These are phyloP conservation scores for Drosophila pseudoananassae DNA, from an alignment of 1,140 invertebrate genomes.

Conservation along the genomic window DNA sequence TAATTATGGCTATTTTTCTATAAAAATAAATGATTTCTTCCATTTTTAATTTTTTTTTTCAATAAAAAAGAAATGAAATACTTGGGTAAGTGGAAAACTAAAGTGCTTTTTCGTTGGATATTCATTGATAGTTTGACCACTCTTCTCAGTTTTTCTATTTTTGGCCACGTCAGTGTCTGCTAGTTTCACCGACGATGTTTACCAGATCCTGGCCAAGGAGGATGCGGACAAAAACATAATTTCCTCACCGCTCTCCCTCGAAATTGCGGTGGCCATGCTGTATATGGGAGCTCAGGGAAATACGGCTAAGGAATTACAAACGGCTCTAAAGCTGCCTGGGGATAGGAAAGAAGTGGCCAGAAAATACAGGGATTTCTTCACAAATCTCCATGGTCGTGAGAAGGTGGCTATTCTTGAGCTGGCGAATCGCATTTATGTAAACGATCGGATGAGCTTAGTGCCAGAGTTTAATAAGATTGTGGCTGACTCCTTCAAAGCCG, in stretches of 20 bases:
- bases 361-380: conserved; percentile 10
- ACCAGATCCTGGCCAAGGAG: too few relatives aligned
- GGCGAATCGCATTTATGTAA: conserved; percentile 71
- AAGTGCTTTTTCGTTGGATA: too few relatives aligned
- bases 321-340: conserved; percentile 78
- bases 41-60: too few relatives aligned
- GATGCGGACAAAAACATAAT: too few relatives aligned
- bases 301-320: conserved; percentile 85
- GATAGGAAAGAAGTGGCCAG: conserved; percentile 35
- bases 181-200: too few relatives aligned
- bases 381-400: conserved; percentile 7
- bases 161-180: too few relatives aligned
- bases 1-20: too few relatives aligned
- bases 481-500: conserved; percentile 49
- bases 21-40: too few relatives aligned
- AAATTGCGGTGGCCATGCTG: conserved; percentile 84
- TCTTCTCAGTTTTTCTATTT: too few relatives aligned
- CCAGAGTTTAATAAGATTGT: conserved; percentile 47
- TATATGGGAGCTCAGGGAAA: conserved; percentile 85
- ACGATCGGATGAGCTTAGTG: conserved; percentile 33
- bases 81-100: neutral
- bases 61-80: conserved; percentile 4
- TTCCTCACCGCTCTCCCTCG: too few relatives aligned
- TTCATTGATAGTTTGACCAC: too few relatives aligned
- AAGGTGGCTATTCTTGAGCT: conserved; percentile 48